Base-by-base conservation (phyloP, 2,797 vertebrate genomes). In the Chlorospingus semifuscus region DNA sequence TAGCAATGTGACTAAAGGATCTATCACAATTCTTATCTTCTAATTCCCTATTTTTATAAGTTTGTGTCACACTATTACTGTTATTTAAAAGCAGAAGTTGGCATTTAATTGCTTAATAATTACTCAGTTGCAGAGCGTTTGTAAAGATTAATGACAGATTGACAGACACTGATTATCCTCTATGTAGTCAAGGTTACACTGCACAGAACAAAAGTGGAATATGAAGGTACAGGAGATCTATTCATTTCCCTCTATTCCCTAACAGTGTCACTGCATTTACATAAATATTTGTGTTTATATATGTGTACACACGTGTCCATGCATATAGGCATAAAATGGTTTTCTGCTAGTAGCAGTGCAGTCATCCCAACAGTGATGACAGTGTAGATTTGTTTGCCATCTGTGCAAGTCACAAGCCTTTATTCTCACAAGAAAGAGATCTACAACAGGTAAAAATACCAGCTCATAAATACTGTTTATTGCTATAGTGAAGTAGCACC, bases 21-120 rank as follows among this genome's bases (percentile, higher is more conserved):
- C 16, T 44, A 41, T 44, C 57, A 50, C 53, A 84, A 63, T 12
- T 24, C 9, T 76, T 70, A 36, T 37, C 24, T 52, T 77, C 37
- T 66, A n/a, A 87, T 89, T 91, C 85, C 37, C 27, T 53, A 12
- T 65, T 65, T 90, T 94, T 80, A 53, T 74, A 65, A 39, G 30
- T 55, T 76, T 87, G 21, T 90, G 55, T 77, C 55, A 87, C 26
- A 77, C 41, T 46, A 32, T 79, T 60, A 52, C 30, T 74, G 16
- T 66, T 89, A 90, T 85, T 89, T 90, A 80, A 89, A 95, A 71
- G 63, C 22, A 87, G 47, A 90, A 69, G 29, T 36, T 76, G 81
- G 18, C 37, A 63, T 90, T 90, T 87, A 82, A 87, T 87, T 92
- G 24, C 55, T 72, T 57, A 59, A 60, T 87, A 91, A 76, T 85